Evolutionary conservation across 2,888 invertebrate species (phyloP).

Genomic region (Thymelicus lineola): DNA sequence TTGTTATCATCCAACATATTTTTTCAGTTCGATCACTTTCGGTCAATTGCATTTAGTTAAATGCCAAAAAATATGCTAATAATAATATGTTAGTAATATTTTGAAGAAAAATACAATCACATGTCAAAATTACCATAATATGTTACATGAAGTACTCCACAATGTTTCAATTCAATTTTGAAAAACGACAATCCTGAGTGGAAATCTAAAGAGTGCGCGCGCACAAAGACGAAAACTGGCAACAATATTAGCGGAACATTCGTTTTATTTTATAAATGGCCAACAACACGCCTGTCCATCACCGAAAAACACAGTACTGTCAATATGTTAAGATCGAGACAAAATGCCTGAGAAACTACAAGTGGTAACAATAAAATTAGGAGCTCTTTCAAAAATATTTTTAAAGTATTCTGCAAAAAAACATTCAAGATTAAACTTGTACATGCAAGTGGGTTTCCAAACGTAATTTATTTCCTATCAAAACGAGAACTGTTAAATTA

Average conservation of each 20-base stretch:
- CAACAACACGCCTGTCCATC: conserved; percentile 66
- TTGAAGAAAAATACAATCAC: conserved; percentile 6
- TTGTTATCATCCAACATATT: not conserved
- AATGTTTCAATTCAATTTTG: conserved; percentile 1
- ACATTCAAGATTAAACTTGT: not conserved
- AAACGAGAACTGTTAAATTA: conserved; percentile 1
- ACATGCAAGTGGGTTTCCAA: not conserved
- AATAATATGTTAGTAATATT: not conserved
- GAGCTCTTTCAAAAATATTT: conserved; percentile 32
- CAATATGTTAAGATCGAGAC: conserved; percentile 37
- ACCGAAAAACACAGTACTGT: conserved; percentile 53
- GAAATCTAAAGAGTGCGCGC: conserved; percentile 33
- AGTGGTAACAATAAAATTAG: not conserved
- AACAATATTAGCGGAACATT: conserved; percentile 52
- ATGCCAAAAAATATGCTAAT: not conserved
- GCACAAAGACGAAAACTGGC: conserved; percentile 53
- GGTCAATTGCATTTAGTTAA: not conserved
- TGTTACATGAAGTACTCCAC: conserved; percentile 25
- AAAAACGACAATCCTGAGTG: not conserved
- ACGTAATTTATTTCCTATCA: conserved; percentile 7
- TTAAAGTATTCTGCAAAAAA: conserved; percentile 4
- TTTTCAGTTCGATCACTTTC: not conserved
- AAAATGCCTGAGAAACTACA: conserved; percentile 22
- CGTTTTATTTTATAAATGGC: conserved; percentile 55
- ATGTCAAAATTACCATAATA: conserved; percentile 21